Evolutionary conservation across 2,888 invertebrate genomes (phyloP).

Genomic region (Epirrita christyi): DNA sequence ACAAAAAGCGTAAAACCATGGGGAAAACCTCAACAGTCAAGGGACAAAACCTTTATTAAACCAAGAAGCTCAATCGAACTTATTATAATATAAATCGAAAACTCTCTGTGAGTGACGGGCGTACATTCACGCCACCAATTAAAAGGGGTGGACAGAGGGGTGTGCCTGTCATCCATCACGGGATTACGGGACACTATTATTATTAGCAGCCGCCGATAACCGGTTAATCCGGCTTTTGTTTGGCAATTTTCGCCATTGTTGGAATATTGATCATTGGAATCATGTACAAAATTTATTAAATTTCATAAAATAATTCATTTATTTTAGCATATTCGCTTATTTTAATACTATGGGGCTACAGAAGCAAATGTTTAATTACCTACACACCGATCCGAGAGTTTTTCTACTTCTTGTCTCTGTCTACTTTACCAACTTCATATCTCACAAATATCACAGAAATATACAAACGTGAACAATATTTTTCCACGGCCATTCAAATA

Average conservation of each 20-base stretch:
- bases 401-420: no score
- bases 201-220: constrained; percentile 75
- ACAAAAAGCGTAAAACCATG: constrained; percentile 25
- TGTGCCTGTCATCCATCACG: constrained; percentile 72
- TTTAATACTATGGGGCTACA: no score
- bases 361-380: no score
- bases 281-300: constrained; percentile 8
- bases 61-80: constrained; percentile 54
- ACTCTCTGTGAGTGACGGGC: constrained; percentile 70
- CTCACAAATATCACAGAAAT: no score
- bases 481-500: no score
- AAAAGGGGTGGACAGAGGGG: constrained; percentile 74
- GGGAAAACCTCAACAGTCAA: constrained; percentile 27
- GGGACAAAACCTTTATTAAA: constrained; percentile 49
- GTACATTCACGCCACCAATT: constrained; percentile 74
- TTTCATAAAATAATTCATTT: not conserved
- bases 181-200: constrained; percentile 80
- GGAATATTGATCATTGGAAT: constrained; percentile 25
- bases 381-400: no score
- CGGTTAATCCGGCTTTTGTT: constrained; percentile 73
- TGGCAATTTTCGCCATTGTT: constrained; percentile 56
- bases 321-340: no score
- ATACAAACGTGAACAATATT: no score
- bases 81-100: constrained; percentile 84
- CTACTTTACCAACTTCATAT: no score